Conservation (phyloP, 2,113 vertebrate species). For the Trachemys scripta region DNA sequence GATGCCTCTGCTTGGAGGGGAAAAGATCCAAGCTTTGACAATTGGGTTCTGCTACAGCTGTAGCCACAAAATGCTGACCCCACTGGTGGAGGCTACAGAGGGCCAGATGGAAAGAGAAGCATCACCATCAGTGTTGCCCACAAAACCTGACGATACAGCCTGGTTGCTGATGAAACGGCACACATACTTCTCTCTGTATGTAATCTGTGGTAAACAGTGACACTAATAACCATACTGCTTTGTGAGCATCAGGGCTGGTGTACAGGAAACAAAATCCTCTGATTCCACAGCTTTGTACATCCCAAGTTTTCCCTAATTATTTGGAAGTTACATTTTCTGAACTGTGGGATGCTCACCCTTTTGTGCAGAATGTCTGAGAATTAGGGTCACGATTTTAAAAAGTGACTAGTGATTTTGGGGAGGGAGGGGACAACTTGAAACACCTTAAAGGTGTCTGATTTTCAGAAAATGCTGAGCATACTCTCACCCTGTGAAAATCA, state of each 20-base stretch:
- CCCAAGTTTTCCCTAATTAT: fast-evolving
- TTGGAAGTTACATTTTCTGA: background rate
- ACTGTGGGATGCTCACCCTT: background rate
- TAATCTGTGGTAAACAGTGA: fast-evolving
- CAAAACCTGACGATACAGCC: background rate
- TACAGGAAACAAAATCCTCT: background rate
- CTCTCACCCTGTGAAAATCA: background rate
- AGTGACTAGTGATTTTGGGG: fast-evolving
- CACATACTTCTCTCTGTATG: background rate
- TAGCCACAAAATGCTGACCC: slow-evolving; percentile 56
- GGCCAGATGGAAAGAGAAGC: slow-evolving; percentile 61
- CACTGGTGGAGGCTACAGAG: slow-evolving; percentile 41
- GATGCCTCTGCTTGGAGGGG: slow-evolving; percentile 59
- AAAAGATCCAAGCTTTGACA: slow-evolving; percentile 59
- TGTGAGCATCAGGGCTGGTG: background rate
- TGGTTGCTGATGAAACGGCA: background rate
- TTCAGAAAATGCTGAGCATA: background rate
- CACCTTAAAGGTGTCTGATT: background rate
- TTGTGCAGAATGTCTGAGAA: background rate
- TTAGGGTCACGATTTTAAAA: background rate
- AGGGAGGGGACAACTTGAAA: background rate
- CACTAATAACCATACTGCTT: fast-evolving
- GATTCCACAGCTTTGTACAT: background rate
- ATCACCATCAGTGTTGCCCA: background rate
- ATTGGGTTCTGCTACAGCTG: slow-evolving; percentile 55